Base-by-base conservation (phyloP, 37 sponge, comb jelly and placozoan genomes). In the Eunapius fragilis region DNA sequence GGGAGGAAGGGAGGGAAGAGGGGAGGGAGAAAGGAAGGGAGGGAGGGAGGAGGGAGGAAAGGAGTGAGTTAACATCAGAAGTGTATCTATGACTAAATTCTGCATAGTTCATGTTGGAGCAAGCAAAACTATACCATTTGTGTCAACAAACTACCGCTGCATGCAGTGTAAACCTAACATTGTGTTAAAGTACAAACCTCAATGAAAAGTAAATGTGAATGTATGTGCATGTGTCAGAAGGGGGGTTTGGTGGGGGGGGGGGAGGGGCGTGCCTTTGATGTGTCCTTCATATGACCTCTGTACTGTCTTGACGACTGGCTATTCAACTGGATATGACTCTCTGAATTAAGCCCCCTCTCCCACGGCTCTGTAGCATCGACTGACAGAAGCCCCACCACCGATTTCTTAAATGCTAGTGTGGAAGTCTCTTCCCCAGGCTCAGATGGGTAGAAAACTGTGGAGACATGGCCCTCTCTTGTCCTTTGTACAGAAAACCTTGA, bases 381-480 rank as follows among this genome's bases (percentile, higher is more conserved):
- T 3, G 80, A 48, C 3, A 82, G 58, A 23, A 87, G 82, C 49
- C 76, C 31, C 17, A 41, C 75, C 0, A 87, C 32, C 19, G 77
- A 41, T 50, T 89, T 89, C 84, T 89, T 89, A 84, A 89, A 89
- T 24, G 89, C 89, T 25, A 78, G 68, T 2, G 78, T 74, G 7
- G 26, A 37, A 17, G 0, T 11, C 25, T 22, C 28, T 24, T 89
- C 89, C 14, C 38, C 73, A 0, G 71, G 22, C 14, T 26, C 73
- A 10, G 71, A 26, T 17, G 89, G 84, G 41, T 78, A 50, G 50
- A 25, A 77, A 2, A 89, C 79, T 25, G 23, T n/a, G 22, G 84
- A 37, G 30, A 88, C 37, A 0, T 37, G 25, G 23, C 76, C 76
- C 19, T 82, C 37, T 72, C 26, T 47, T 23, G 78, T 31, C 48